These are phyloP conservation scores for Luidia sarsii DNA, from an alignment of 53 echinoderm and acorn worm genomes.

Conservation along the genomic window DNA sequence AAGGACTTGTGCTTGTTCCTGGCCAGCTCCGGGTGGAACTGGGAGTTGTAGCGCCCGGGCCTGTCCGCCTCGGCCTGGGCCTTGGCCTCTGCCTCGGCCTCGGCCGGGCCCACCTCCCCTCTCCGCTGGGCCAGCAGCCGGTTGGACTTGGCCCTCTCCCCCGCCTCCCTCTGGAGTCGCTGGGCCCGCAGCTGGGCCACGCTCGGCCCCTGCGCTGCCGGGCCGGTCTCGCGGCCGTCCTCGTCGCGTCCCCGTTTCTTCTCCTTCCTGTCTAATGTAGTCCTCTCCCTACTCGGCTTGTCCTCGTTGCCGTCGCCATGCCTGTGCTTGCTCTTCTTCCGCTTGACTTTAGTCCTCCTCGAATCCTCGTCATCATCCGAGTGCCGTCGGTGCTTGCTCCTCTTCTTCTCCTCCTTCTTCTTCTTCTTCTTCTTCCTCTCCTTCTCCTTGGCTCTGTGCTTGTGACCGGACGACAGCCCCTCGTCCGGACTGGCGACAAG, in stretches of 20 bases:
- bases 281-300: background rate
- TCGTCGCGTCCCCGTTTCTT: constrained; percentile 9
- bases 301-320: background rate
- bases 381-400: background rate
- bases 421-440: constrained; percentile 67
- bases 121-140: constrained; percentile 79
- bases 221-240: background rate
- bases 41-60: constrained; percentile 87
- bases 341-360: background rate
- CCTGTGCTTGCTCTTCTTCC: background rate
- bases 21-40: constrained; percentile 91
- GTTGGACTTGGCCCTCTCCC: constrained; percentile 67
- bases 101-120: background rate
- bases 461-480: constrained; percentile 2
- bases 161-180: constrained; percentile 75
- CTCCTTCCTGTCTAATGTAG: too few relatives aligned
- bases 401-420: constrained; percentile 17
- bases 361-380: too few relatives aligned
- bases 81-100: background rate
- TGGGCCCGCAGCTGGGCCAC: constrained; percentile 87
- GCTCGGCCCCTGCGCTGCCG: constrained; percentile 5
- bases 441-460: constrained; percentile 46
- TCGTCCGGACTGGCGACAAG: background rate
- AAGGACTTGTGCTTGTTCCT: constrained; percentile 16
- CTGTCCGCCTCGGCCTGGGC: constrained; percentile 64